Evolutionary conservation across 2,888 invertebrate species (phyloP).

Genomic region (Cosmopolites sordidus): DNA sequence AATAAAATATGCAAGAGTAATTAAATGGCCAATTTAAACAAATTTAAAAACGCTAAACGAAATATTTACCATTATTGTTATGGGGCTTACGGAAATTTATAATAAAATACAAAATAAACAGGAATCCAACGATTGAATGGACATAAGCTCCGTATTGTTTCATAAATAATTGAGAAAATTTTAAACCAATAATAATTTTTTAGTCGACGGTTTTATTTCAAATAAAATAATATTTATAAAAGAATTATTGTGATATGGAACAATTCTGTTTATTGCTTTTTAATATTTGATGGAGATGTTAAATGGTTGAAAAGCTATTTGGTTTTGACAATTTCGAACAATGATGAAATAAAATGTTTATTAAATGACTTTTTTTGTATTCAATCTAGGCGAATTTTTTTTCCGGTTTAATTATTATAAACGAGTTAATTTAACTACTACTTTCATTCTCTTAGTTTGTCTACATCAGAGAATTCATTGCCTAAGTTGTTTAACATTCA

Average conservation of each 20-base stretch:
- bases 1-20: slow-evolving; percentile 11
- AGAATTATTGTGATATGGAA: slow-evolving; percentile 6
- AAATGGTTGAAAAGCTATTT: no score
- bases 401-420: no score
- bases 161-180: slow-evolving; percentile 24
- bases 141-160: slow-evolving; percentile 17
- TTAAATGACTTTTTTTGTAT: no score
- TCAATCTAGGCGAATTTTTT: no score
- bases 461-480: no score
- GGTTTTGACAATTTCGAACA: no score
- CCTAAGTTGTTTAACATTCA: no score
- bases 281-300: no score
- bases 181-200: slow-evolving; percentile 25
- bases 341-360: no score
- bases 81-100: neutral
- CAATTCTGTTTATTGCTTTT: neutral
- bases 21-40: slow-evolving; percentile 9
- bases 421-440: no score
- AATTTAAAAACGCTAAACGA: slow-evolving; percentile 5
- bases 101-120: slow-evolving; percentile 13
- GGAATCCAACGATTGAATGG: slow-evolving; percentile 3
- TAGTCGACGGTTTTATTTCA: slow-evolving; percentile 15
- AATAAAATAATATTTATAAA: slow-evolving; percentile 19
- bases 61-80: slow-evolving; percentile 4
- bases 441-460: no score